Conservation (phyloP, 35 echinoderm and acorn worm genomes). For the Heliocidaris tuberculata region DNA sequence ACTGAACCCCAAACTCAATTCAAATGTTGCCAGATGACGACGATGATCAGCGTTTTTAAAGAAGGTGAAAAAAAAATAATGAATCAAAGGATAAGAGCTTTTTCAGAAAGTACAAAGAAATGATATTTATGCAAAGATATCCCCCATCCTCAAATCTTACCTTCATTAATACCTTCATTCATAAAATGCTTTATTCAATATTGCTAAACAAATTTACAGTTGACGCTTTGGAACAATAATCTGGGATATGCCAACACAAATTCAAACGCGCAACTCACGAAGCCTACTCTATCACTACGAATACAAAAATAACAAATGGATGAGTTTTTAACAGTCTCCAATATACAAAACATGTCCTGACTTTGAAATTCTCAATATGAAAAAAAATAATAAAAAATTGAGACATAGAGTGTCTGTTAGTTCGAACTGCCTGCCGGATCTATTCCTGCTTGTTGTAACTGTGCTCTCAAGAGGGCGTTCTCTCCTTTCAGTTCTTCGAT, state of each 20-base stretch:
- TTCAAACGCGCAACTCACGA: not conserved
- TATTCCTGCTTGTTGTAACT: constrained; percentile 78
- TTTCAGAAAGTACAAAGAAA: too few species aligned
- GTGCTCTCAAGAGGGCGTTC: constrained; percentile 81
- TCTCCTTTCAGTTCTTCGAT: constrained; percentile 88
- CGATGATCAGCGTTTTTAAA: too few species aligned
- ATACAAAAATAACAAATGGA: not conserved
- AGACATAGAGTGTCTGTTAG: not conserved
- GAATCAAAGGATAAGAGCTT: too few species aligned
- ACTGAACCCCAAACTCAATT: too few species aligned
- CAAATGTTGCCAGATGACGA: too few species aligned
- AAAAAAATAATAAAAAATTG: constrained; percentile 4
- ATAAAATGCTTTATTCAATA: too few species aligned
- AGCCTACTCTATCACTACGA: not conserved
- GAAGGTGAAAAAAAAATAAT: too few species aligned
- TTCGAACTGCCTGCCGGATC: constrained; percentile 34
- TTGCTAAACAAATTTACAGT: not conserved
- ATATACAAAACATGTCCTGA: constrained; percentile 1
- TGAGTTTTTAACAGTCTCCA: not conserved
- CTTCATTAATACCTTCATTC: too few species aligned
- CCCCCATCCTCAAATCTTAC: too few species aligned
- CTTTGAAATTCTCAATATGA: not conserved
- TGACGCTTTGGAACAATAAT: not conserved
- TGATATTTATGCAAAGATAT: too few species aligned
- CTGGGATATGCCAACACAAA: not conserved